These are phyloP conservation scores for Hypena proboscidalis DNA, from an alignment of 2,888 invertebrate species.

Conservation along the genomic window DNA sequence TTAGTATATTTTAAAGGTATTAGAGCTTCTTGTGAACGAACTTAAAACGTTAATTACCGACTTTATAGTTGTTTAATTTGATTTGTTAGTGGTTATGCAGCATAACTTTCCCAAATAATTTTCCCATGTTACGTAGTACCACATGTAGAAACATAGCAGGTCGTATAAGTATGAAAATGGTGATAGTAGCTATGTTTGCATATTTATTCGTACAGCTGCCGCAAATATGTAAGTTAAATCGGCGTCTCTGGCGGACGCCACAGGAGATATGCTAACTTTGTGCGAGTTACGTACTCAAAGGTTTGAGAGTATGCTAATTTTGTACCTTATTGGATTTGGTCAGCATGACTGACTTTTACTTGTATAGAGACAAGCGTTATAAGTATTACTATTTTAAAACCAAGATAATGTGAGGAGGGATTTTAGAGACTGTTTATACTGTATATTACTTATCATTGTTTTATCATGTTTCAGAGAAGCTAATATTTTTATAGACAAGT, in stretches of 20 bases:
- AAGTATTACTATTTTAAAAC: neutral
- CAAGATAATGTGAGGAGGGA: too few species aligned
- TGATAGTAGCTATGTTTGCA: conserved; percentile 3
- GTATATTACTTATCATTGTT: neutral
- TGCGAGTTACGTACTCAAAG: conserved; percentile 6
- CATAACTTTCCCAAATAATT: too few species aligned
- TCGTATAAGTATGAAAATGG: neutral
- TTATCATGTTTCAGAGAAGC: too few species aligned
- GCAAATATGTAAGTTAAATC: conserved; percentile 7
- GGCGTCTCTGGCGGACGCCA: neutral
- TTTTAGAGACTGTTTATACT: neutral
- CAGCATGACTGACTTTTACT: conserved; percentile 1
- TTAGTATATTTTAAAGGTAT: too few species aligned
- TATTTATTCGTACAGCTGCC: conserved; percentile 1
- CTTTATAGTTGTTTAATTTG: too few species aligned
- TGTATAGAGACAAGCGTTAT: neutral
- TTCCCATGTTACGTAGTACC: neutral
- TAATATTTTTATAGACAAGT: too few species aligned
- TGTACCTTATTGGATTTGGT: neutral
- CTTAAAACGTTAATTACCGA: too few species aligned
- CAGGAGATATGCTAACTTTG: conserved; percentile 7
- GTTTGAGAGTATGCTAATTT: conserved; percentile 8
- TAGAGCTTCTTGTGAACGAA: too few species aligned
- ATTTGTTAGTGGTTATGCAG: too few species aligned
- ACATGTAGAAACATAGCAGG: too few species aligned